A percentile compares a stretch with the other conserved stretches of the same genome.
These are phyloP conservation scores for Lepus americanus DNA, from an alignment of 2,113 vertebrate genomes.

Conservation along the genomic window DNA sequence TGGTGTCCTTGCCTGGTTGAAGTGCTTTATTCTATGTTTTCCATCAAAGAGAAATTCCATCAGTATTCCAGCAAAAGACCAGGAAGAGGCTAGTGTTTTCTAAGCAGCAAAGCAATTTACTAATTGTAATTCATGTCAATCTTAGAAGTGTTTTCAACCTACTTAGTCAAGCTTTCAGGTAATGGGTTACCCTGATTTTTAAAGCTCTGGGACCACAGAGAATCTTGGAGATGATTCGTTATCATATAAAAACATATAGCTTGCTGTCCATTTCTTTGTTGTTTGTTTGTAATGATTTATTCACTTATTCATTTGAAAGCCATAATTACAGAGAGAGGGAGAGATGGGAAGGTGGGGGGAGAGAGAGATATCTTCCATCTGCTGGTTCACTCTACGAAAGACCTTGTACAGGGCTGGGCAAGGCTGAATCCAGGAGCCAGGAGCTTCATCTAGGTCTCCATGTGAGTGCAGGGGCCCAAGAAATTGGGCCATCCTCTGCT, in stretches of 20 bases:
- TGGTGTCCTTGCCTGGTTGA: constrained; percentile 63
- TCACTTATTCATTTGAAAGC: too few species aligned
- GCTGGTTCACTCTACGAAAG: too few species aligned
- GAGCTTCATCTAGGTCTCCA: too few species aligned
- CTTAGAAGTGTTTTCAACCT: constrained; percentile 69
- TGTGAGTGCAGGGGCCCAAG: too few species aligned
- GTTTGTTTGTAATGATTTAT: too few species aligned
- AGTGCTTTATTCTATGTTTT: constrained; percentile 65
- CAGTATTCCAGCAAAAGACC: constrained; percentile 77
- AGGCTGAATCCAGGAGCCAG: too few species aligned
- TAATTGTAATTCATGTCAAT: constrained; percentile 80
- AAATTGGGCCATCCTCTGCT: too few species aligned
- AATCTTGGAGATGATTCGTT: constrained; percentile 46
- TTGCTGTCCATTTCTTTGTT: neutral
- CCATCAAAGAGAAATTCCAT: constrained; percentile 82
- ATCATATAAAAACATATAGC: constrained; percentile 59
- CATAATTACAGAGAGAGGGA: too few species aligned
- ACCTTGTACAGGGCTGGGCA: too few species aligned
- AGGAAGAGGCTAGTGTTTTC: constrained; percentile 77
- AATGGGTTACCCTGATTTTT: constrained; percentile 65
- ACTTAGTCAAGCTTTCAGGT: constrained; percentile 75
- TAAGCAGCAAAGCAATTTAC: constrained; percentile 67
- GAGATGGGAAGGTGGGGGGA: too few species aligned
- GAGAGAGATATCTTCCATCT: too few species aligned
- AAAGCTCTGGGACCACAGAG: constrained; percentile 44